Percentiles rank a stretch among this genome's conserved stretches.
These are phyloP conservation scores for Ctena decussata DNA, from an alignment of 2,888 invertebrate genomes.

Conservation along the genomic window DNA sequence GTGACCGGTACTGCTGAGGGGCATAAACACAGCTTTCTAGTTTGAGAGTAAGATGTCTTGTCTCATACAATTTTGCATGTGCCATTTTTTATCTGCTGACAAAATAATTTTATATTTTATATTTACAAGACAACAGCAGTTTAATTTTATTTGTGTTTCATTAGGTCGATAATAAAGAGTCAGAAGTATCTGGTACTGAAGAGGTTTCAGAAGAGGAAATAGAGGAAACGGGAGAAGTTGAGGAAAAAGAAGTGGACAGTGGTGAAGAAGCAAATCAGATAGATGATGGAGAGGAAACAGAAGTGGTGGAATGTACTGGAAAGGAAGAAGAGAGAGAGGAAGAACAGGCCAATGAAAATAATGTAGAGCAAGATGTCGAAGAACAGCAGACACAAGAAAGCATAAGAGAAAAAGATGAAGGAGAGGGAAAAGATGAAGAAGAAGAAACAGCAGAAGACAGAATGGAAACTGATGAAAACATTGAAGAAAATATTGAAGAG, in stretches of 20 bases:
- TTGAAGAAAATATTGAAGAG: background rate
- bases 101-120: no score
- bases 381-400: no score
- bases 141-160: no score
- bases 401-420: background rate
- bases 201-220: slow-evolving; percentile 10
- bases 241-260: background rate
- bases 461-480: slow-evolving; percentile 5
- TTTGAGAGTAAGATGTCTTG: no score
- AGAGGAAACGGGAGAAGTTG: background rate
- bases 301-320: background rate
- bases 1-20: no score
- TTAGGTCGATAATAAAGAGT: background rate
- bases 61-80: no score
- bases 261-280: background rate
- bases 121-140: no score
- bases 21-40: no score
- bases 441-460: background rate
- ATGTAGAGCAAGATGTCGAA: no score
- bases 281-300: background rate
- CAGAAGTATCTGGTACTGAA: background rate
- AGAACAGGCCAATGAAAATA: no score
- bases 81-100: no score
- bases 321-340: background rate
- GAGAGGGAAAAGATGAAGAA: background rate